Evolutionary conservation across 2,113 vertebrate species (phyloP).

Genomic region (Pachycephala philippinensis): DNA sequence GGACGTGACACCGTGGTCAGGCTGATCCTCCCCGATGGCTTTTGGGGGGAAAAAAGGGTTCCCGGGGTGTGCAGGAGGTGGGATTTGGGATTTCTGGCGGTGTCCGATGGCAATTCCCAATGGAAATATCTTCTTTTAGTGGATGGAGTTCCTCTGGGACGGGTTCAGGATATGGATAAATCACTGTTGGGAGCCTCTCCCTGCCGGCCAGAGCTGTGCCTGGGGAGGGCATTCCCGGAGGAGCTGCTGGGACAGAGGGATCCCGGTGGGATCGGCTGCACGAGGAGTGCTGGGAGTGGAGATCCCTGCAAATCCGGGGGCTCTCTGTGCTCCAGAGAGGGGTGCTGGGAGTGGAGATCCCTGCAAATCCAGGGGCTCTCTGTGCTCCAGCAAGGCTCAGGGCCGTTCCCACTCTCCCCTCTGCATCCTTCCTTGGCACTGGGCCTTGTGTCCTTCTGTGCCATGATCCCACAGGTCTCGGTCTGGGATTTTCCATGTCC

Average conservation of each 20-base stretch:
- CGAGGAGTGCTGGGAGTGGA: not conserved
- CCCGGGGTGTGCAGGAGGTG: no score
- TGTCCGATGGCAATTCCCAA: accelerated
- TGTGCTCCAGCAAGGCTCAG: not conserved
- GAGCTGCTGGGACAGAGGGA: no score
- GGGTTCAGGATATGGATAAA: not conserved
- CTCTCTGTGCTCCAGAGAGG: not conserved
- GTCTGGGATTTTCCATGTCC: not conserved
- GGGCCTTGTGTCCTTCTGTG: not conserved
- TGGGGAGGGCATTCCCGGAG: not conserved
- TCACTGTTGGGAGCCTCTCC: not conserved
- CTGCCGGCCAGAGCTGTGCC: not conserved
- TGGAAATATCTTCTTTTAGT: not conserved
- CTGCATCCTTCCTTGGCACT: not conserved
- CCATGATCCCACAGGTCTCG: accelerated
- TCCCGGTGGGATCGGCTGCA: not conserved
- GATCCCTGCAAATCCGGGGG: not conserved
- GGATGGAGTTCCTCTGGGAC: accelerated
- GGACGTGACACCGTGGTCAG: no score
- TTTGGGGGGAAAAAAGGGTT: no score
- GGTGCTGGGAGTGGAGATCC: not conserved
- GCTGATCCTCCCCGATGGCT: no score
- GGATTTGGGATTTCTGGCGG: accelerated
- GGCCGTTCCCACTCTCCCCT: not conserved
- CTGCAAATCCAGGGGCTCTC: not conserved